Conservation (phyloP, 2,888 invertebrate species). For the Ornithoptera priamus region DNA sequence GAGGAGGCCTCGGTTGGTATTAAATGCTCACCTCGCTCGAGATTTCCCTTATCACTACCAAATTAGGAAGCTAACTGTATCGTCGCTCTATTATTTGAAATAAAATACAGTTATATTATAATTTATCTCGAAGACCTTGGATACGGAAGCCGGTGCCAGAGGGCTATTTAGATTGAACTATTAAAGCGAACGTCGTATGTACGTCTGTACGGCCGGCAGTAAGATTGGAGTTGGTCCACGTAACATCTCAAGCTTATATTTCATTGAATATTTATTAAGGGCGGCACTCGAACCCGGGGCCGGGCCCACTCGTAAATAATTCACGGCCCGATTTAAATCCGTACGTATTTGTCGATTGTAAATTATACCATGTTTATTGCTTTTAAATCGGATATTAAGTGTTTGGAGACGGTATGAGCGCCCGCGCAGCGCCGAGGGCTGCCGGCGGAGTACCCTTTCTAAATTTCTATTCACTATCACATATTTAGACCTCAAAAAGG, state of each 20-base stretch:
- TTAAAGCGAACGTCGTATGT: neutral
- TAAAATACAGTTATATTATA: too few species aligned
- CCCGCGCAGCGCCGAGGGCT: slow-evolving; percentile 12
- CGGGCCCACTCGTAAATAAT: slow-evolving; percentile 37
- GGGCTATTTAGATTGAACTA: neutral
- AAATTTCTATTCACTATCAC: too few species aligned
- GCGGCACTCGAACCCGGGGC: slow-evolving; percentile 2
- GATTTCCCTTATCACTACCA: too few species aligned
- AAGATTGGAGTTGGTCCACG: slow-evolving; percentile 9
- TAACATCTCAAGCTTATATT: slow-evolving; percentile 1
- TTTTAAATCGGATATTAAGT: slow-evolving; percentile 35
- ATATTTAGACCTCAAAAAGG: too few species aligned
- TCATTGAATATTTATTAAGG: slow-evolving; percentile 8
- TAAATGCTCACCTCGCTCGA: too few species aligned
- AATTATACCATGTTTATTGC: slow-evolving; percentile 38
- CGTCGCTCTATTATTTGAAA: too few species aligned
- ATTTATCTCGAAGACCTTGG: too few species aligned
- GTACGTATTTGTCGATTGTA: slow-evolving; percentile 42
- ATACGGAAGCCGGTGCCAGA: neutral
- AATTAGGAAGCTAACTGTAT: too few species aligned
- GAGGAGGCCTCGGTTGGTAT: too few species aligned
- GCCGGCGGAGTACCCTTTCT: neutral
- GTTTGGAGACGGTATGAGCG: slow-evolving; percentile 30
- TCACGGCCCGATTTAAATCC: slow-evolving; percentile 41
- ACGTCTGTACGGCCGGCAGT: neutral